Conservation (phyloP, 2,888 invertebrate species). For the Sesamia inferens region DNA sequence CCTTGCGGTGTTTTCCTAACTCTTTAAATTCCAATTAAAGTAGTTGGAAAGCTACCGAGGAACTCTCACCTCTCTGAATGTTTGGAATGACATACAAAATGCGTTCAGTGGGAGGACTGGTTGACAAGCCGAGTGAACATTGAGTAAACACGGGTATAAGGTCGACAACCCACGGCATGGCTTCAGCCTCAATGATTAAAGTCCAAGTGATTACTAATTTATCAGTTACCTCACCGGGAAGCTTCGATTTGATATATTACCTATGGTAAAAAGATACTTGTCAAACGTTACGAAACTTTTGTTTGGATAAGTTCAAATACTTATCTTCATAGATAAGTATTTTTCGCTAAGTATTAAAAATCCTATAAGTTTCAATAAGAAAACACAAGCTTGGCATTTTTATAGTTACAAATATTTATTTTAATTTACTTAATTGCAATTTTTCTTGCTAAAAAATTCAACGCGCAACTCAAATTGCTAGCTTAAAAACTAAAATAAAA, state of each 20-base stretch:
- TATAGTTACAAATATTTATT: not conserved
- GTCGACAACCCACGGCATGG: conserved; percentile 81
- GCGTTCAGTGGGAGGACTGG: conserved; percentile 86
- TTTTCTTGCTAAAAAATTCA: conserved; percentile 2
- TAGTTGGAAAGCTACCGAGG: conserved; percentile 64
- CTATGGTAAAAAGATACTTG: conserved; percentile 37
- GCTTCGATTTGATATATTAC: conserved; percentile 45
- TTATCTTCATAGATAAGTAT: no score
- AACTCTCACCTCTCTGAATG: conserved; percentile 74
- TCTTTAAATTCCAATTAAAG: conserved; percentile 19
- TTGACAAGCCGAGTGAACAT: conserved; percentile 76
- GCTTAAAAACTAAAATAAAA: conserved; percentile 44
- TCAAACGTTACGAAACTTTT: conserved; percentile 29
- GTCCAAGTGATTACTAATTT: conserved; percentile 78
- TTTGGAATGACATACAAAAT: conserved; percentile 80
- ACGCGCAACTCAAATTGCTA: conserved; percentile 27
- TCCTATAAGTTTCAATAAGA: not conserved
- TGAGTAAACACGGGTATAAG: conserved; percentile 80
- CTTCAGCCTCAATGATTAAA: conserved; percentile 78
- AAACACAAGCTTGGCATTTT: not conserved
- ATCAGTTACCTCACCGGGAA: conserved; percentile 72
- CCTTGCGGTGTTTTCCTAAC: conserved; percentile 14
- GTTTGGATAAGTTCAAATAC: not conserved
- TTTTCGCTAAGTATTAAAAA: not conserved
- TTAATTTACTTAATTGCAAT: not conserved